These are phyloP conservation scores for Phyto melanocephala DNA, from an alignment of 2,888 invertebrate genomes.

Conservation along the genomic window DNA sequence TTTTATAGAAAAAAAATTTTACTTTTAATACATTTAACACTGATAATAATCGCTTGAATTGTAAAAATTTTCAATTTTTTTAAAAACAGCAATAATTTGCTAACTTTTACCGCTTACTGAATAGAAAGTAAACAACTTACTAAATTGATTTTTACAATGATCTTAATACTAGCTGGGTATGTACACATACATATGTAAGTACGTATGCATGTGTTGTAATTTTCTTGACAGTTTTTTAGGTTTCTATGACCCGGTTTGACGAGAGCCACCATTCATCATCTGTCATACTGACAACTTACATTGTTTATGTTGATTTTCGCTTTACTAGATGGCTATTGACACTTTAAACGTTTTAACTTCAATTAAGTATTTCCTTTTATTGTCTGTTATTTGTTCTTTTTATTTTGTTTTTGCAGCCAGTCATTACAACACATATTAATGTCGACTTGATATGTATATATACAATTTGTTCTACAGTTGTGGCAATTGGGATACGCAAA, in stretches of 20 bases:
- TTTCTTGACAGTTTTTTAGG: background rate
- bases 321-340: background rate
- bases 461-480: background rate
- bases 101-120: too few species aligned
- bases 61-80: too few species aligned
- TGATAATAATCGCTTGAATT: too few species aligned
- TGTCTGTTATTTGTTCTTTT: background rate
- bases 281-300: constrained; percentile 19
- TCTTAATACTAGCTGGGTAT: too few species aligned
- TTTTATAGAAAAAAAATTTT: too few species aligned
- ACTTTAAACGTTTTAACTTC: constrained; percentile 3
- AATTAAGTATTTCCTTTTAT: background rate
- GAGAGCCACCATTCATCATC: constrained; percentile 15
- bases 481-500: too few species aligned
- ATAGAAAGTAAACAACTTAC: too few species aligned
- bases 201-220: background rate
- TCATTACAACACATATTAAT: constrained; percentile 2
- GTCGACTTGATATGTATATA: background rate
- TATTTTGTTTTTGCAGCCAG: background rate
- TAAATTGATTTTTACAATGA: too few species aligned
- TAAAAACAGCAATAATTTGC: too few species aligned
- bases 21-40: too few species aligned
- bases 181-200: too few species aligned
- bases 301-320: constrained; percentile 5
- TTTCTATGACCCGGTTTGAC: background rate